These are phyloP conservation scores for Colaptes auratus DNA, from an alignment of 2,113 vertebrate genomes.

Conservation along the genomic window DNA sequence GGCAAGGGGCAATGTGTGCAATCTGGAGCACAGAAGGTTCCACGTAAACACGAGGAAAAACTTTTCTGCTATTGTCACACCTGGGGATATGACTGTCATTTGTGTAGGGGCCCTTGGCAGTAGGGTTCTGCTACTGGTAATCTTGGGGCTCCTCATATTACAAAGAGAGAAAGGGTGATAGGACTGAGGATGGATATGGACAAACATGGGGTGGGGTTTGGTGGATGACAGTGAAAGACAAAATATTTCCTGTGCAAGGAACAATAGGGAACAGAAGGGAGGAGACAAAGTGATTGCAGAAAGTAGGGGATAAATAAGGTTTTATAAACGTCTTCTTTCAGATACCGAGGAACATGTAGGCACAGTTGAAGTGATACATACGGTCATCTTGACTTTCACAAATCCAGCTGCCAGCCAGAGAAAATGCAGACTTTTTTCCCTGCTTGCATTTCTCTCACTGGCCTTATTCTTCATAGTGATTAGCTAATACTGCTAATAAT, in stretches of 20 bases:
- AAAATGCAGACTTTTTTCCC: not conserved
- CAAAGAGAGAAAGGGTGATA: not conserved
- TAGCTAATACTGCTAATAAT: not conserved
- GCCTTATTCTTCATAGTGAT: not conserved
- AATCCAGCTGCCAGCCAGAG: not conserved
- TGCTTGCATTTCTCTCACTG: not conserved
- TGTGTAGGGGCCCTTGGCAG: no score
- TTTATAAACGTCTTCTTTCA: no score
- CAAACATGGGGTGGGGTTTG: not conserved
- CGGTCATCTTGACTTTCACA: not conserved
- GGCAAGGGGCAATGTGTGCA: no score
- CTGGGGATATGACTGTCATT: no score
- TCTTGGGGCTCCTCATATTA: accelerated
- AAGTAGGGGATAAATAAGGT: not conserved
- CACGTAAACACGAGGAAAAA: no score
- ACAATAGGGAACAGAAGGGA: not conserved
- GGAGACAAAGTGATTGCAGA: not conserved
- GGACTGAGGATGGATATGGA: no score
- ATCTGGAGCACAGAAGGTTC: no score
- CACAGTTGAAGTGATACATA: no score
- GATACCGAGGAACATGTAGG: not conserved
- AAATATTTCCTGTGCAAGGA: not conserved
- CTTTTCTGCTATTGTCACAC: no score
- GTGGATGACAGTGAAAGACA: not conserved
- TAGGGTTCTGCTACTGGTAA: no score